Percentiles rank a stretch among this genome's conserved stretches.
Evolutionary conservation across 2,113 vertebrate species (phyloP).

Genomic region (Sardina pilchardus): DNA sequence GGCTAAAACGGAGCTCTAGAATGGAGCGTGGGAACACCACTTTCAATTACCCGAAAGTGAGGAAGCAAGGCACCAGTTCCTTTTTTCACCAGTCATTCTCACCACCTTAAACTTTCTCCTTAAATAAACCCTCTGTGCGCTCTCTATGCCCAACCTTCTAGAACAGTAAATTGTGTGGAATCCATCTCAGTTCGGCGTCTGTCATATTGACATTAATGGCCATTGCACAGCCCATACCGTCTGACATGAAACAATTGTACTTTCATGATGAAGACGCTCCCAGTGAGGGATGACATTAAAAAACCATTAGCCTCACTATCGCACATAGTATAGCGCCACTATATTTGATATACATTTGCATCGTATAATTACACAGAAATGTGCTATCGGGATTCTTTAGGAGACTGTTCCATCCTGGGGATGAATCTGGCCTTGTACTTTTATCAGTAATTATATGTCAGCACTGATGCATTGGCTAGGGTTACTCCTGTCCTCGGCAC

Average conservation of each 20-base stretch:
- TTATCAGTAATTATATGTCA: constrained; percentile 13
- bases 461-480: background rate
- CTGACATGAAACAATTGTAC: background rate
- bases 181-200: background rate
- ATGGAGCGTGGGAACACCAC: background rate
- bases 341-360: background rate
- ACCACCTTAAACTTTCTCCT: background rate
- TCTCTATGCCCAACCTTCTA: background rate
- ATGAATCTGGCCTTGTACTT: background rate
- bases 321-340: background rate
- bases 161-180: background rate
- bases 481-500: background rate
- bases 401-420: background rate
- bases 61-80: background rate
- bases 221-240: background rate
- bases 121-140: background rate
- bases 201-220: background rate
- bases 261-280: background rate
- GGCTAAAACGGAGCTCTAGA: background rate
- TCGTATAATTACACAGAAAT: background rate
- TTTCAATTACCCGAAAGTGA: background rate
- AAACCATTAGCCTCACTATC: background rate
- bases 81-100: background rate
- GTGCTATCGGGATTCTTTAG: background rate
- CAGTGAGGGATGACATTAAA: background rate